These are phyloP conservation scores for Lapara coniferarum DNA, from an alignment of 2,888 invertebrate species.

Conservation along the genomic window DNA sequence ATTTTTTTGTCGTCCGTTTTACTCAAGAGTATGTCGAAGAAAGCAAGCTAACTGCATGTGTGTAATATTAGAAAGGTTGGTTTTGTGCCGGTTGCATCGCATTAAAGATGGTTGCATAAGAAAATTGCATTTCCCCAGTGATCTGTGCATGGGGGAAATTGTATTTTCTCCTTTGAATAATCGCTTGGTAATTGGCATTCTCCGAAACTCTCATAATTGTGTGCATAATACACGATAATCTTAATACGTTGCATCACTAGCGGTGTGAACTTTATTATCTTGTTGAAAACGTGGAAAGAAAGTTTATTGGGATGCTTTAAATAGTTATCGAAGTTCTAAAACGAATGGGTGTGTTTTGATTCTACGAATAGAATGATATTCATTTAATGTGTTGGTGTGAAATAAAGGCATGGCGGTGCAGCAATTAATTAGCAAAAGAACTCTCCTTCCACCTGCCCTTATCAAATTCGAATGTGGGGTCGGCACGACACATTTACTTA, in stretches of 20 bases:
- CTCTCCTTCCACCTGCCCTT: too few species aligned
- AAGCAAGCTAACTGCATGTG: conserved; percentile 80
- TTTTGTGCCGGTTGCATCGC: conserved; percentile 74
- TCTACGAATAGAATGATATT: too few species aligned
- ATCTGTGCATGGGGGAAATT: conserved; percentile 46
- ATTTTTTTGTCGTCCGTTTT: conserved; percentile 74
- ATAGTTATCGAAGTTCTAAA: neutral
- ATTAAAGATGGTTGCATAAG: conserved; percentile 78
- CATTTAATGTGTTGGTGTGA: too few species aligned
- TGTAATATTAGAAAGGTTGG: conserved; percentile 80
- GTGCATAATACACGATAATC: conserved; percentile 10
- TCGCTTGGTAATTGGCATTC: conserved; percentile 16
- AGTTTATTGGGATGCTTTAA: conserved; percentile 4
- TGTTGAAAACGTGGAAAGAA: conserved; percentile 6
- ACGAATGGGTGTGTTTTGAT: neutral
- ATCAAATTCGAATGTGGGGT: too few species aligned
- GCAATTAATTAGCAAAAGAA: too few species aligned
- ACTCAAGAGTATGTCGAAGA: conserved; percentile 79
- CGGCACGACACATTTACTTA: too few species aligned
- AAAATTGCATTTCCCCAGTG: conserved; percentile 75
- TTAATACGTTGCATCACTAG: conserved; percentile 3
- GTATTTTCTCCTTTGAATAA: conserved; percentile 30
- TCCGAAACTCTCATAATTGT: conserved; percentile 28
- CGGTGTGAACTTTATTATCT: neutral
- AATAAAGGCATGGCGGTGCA: too few species aligned